A percentile compares a stretch with the other conserved stretches of the same genome.
These are phyloP conservation scores for Pimephales promelas DNA, from an alignment of 2,113 vertebrate genomes.

Conservation along the genomic window DNA sequence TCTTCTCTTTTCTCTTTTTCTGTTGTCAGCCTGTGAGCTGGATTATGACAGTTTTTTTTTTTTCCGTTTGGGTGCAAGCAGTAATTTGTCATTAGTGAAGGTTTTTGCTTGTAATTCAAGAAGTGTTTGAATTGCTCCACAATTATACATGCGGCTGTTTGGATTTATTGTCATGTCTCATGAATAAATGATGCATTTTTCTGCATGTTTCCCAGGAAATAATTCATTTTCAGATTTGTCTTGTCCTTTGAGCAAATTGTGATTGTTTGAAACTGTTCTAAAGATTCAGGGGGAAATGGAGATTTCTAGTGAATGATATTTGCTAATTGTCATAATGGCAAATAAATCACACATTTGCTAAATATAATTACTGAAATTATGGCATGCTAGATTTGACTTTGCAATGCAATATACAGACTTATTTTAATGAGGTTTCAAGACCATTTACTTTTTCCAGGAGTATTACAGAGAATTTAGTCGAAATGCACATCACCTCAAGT, in stretches of 20 bases:
- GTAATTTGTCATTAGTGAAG: slow-evolving; percentile 29
- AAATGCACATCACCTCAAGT: neutral
- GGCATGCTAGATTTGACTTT: neutral
- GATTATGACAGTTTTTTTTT: slow-evolving; percentile 24
- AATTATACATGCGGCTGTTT: neutral
- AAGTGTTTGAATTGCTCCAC: neutral
- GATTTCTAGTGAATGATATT: slow-evolving; percentile 6
- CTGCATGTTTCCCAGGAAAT: slow-evolving; percentile 7
- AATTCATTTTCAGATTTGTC: neutral
- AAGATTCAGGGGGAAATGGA: neutral
- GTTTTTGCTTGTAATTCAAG: neutral
- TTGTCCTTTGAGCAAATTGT: neutral
- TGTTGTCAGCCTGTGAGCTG: slow-evolving; percentile 15
- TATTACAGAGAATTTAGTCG: neutral
- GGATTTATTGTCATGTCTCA: neutral
- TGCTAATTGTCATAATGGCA: neutral
- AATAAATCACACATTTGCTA: neutral
- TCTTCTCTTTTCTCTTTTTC: neutral
- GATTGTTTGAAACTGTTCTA: neutral
- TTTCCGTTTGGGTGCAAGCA: slow-evolving; percentile 11
- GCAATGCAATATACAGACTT: neutral
- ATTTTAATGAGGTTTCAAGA: slow-evolving; percentile 2
- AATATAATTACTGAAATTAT: slow-evolving; percentile 19
- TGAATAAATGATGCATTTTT: slow-evolving; percentile 16
- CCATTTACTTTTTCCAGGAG: neutral